Conservation (phyloP, 1,140 invertebrate species). For the Euura saliciscinereae region DNA sequence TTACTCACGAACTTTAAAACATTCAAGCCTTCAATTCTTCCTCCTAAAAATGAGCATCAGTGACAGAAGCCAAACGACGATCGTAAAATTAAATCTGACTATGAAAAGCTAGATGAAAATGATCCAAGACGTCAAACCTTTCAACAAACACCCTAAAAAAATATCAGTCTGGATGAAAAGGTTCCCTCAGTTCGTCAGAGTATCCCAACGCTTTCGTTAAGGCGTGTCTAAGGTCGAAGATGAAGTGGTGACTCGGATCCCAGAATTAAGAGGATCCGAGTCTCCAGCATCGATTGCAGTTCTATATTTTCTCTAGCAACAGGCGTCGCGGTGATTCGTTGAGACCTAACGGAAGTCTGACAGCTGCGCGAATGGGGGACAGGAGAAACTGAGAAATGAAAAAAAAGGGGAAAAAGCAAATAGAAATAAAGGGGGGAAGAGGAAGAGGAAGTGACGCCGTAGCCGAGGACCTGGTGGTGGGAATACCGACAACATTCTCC, state of each 20-base stretch:
- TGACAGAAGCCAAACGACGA: too few species aligned
- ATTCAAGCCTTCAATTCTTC: too few species aligned
- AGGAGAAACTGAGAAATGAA: not conserved
- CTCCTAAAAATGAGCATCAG: too few species aligned
- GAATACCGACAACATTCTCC: not conserved
- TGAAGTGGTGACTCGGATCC: too few species aligned
- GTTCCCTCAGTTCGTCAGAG: not conserved
- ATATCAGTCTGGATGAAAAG: not conserved
- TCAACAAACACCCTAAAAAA: not conserved
- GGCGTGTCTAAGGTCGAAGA: not conserved
- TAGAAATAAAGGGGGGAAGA: not conserved
- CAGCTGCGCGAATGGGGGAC: not conserved
- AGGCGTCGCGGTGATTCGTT: not conserved
- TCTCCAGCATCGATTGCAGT: too few species aligned
- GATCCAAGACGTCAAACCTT: not conserved
- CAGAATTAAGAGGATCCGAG: too few species aligned
- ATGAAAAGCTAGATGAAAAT: too few species aligned
- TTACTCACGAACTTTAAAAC: too few species aligned
- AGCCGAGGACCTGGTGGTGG: not conserved
- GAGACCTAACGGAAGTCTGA: not conserved
- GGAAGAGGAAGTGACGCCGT: constrained; percentile 6
- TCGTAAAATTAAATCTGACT: too few species aligned
- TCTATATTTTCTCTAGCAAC: not conserved
- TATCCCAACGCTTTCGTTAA: not conserved
- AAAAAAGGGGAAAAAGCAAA: not conserved